A percentile compares a stretch with the other conserved stretches of the same genome.
These are phyloP conservation scores for Babyrousa celebensis DNA, from an alignment of 2,797 vertebrate species.

Conservation along the genomic window DNA sequence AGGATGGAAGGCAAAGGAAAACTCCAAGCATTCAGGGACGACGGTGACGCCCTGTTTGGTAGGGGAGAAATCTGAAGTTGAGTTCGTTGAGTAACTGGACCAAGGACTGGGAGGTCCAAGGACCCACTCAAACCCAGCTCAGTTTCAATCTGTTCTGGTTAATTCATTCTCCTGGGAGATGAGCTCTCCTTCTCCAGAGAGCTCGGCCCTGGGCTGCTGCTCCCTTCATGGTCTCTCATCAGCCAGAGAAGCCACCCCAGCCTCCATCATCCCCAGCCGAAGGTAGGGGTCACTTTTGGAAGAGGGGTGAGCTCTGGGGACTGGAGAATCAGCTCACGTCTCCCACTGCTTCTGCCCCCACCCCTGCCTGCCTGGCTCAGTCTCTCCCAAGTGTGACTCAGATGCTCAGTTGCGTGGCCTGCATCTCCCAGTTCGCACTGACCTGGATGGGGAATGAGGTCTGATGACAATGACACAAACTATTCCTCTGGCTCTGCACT, in stretches of 20 bases:
- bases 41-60: too few relatives aligned
- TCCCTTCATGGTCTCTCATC: too few relatives aligned
- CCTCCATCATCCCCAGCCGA: background rate
- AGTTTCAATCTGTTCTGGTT: background rate
- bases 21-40: too few relatives aligned
- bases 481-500: background rate
- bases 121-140: background rate
- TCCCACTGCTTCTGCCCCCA: too few relatives aligned
- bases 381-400: background rate
- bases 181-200: background rate
- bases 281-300: background rate
- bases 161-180: background rate
- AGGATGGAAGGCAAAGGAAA: too few relatives aligned
- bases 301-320: background rate
- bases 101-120: background rate
- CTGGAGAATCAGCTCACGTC: background rate
- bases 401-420: fast-evolving
- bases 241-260: background rate
- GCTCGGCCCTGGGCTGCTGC: background rate
- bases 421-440: background rate
- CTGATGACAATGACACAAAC: background rate
- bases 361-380: fast-evolving
- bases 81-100: background rate
- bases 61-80: too few relatives aligned
- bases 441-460: background rate